Conservation (phyloP, 2,797 vertebrate species). For the Lepilemur septentrionalis region DNA sequence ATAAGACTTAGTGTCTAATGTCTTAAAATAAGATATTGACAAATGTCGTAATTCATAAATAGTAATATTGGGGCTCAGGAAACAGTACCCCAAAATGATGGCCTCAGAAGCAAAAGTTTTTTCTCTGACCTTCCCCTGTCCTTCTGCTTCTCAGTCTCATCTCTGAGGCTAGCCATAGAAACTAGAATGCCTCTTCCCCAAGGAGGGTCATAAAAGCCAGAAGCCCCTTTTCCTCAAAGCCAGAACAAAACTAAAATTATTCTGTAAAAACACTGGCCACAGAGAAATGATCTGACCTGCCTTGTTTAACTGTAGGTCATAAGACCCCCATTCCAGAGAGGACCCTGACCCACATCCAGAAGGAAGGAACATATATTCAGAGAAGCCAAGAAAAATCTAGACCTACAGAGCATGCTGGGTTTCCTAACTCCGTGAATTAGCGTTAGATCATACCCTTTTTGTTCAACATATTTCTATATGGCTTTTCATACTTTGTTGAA, state of each 20-base stretch:
- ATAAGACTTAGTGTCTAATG: neutral
- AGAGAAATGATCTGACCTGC: neutral
- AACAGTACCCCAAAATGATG: neutral
- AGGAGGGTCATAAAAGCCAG: neutral
- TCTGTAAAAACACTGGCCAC: neutral
- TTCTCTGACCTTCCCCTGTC: neutral
- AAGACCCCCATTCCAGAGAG: neutral
- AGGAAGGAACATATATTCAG: neutral
- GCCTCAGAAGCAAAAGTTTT: neutral
- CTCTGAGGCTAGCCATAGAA: neutral
- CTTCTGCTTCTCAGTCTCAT: neutral
- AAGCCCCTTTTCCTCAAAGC: neutral
- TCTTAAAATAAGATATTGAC: neutral
- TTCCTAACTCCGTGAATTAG: neutral
- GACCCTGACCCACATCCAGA: neutral
- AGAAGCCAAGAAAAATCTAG: neutral
- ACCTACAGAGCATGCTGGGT: neutral
- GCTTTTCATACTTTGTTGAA: neutral
- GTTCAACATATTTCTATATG: neutral
- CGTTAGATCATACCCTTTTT: neutral
- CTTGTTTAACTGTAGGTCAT: neutral
- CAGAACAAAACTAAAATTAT: neutral
- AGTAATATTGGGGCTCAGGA: neutral
- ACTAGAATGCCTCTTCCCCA: neutral
- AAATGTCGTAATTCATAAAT: neutral